Conservation (phyloP, 2,797 vertebrate species). For the Distichodus sexfasciatus region DNA sequence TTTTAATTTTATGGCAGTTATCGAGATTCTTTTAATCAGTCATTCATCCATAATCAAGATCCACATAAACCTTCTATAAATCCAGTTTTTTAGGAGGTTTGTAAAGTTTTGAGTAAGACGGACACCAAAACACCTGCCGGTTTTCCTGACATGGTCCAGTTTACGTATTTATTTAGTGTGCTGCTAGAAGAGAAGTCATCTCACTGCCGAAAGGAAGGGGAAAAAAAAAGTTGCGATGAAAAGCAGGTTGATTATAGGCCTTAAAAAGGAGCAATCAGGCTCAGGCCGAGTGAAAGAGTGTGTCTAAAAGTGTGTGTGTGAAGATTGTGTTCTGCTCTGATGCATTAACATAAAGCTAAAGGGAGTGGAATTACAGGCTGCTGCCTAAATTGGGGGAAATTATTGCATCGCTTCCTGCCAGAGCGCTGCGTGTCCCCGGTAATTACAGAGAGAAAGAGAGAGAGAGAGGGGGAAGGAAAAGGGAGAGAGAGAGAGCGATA, state of each 20-base stretch:
- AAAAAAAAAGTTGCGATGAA: slow-evolving; percentile 9
- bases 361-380: slow-evolving; percentile 74
- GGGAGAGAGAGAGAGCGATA: slow-evolving; percentile 15
- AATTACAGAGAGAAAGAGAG: slow-evolving; percentile 72
- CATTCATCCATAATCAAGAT: no score
- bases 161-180: background rate
- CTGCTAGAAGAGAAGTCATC: background rate
- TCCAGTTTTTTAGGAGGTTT: background rate
- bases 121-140: background rate
- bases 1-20: no score
- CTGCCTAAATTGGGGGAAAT: slow-evolving; percentile 77
- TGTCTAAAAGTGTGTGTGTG: background rate
- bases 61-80: no score
- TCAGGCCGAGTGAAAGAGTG: background rate
- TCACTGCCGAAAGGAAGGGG: background rate
- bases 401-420: slow-evolving; percentile 71
- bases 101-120: background rate
- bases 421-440: slow-evolving; percentile 64
- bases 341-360: slow-evolving; percentile 72
- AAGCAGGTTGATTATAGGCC: slow-evolving; percentile 28
- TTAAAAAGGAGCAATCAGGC: slow-evolving; percentile 33
- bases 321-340: slow-evolving; percentile 47
- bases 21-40: no score
- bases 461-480: slow-evolving; percentile 27
- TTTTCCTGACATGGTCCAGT: background rate